Evolutionary conservation across 2,797 vertebrate genomes (phyloP), one percentile per base, ranked within the genome.

Genomic region (Triplophysa bombifrons): DNA sequence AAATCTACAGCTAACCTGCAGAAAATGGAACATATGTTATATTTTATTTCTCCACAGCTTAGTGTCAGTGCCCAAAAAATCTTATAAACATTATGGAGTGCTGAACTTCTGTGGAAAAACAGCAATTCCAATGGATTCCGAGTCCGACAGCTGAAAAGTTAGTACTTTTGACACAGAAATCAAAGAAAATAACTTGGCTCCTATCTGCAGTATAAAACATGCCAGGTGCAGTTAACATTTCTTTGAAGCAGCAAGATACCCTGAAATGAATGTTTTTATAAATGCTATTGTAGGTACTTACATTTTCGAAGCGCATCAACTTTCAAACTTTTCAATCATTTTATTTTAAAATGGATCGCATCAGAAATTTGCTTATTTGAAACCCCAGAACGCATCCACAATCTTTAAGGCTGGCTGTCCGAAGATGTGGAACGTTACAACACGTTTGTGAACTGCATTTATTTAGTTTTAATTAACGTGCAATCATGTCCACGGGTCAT

Each of bases 161-260:
- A 6, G 48, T 51, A 48, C 46, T 65, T 58, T n/a, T 70, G 48
- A 72, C 14, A 58, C 3, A 51, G 41, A 17, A 19, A 77, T 34
- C 64, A 60, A 78, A 73, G 16, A 25, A 68, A 83, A 65, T 76
- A 17, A 72, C 67, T 82, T 72, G 61, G 63, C 73, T 44, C 78
- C 79, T 86, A 58, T 56, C 20, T 76, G 80, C 1, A 48, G 84
- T 51, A 78, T 85, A 87, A 87, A 89, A 88, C 82, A 69, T 41
- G 84, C 87, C 72, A 88, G 84, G 75, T 74, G 63, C 63, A 82
- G 60, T 87, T 64, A 80, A 78, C 73, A 87, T 86, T 82, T 72
- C 68, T 53, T 68, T 5, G 70, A 73, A 84, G 68, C 80, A 78
- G 80, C 44, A 58, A 25, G 51, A n/a, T 50, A 38, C 71, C 22